phyloP scores from a whole-genome alignment of 2,797 vertebrate species.

The Eutrigla gurnardus region DNA sequence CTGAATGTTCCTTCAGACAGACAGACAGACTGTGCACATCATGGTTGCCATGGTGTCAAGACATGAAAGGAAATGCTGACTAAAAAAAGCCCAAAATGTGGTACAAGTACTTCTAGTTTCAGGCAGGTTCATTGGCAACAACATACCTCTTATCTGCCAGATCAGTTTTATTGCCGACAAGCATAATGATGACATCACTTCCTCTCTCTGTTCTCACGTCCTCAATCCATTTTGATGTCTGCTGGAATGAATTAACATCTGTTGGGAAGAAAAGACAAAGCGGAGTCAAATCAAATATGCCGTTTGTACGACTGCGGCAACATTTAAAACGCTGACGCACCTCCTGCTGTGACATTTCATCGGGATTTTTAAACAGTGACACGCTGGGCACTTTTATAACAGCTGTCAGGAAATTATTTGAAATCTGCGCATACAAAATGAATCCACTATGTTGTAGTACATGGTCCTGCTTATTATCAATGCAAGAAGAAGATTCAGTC shows the following conservation, averaged over 20 bases:
- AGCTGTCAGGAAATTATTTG: not conserved
- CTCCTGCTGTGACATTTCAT: constrained; percentile 7
- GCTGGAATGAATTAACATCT: constrained; percentile 94
- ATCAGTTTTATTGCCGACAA: constrained; percentile 94
- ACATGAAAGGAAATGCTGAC: constrained; percentile 22
- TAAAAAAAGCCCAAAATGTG: constrained; percentile 5
- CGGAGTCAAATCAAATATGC: constrained; percentile 4
- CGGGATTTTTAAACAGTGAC: not conserved
- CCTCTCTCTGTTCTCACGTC: constrained; percentile 94
- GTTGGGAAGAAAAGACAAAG: constrained; percentile 36
- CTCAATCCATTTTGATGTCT: constrained; percentile 95
- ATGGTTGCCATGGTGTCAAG: constrained; percentile 25
- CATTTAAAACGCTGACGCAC: not conserved
- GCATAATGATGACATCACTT: constrained; percentile 95
- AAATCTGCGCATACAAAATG: not conserved
- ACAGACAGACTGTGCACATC: constrained; percentile 23
- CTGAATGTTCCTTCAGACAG: constrained; percentile 17
- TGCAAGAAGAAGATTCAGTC: not conserved
- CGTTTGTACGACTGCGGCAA: constrained; percentile 3
- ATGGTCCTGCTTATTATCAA: not conserved
- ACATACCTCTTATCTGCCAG: constrained; percentile 91
- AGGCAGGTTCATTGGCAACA: not conserved
- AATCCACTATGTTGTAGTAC: not conserved
- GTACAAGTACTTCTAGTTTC: not conserved
- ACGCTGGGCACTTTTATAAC: not conserved